A percentile compares a stretch with the other conserved stretches of the same genome.
Evolutionary conservation across 2,797 vertebrate species (phyloP).

Genomic region (Chaetophractus vellerosus): DNA sequence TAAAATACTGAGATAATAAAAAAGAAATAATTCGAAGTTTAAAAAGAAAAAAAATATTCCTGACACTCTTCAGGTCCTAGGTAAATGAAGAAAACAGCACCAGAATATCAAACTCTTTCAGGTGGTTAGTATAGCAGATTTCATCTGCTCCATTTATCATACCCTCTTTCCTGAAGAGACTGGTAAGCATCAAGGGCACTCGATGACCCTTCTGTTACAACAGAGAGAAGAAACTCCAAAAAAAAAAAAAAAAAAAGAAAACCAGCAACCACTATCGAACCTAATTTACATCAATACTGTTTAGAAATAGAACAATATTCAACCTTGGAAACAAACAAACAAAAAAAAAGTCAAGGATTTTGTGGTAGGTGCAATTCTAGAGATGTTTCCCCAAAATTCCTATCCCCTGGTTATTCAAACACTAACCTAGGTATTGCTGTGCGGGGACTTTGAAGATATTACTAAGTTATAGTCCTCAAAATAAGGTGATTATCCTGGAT

Average conservation of each 20-base stretch:
- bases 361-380: not conserved
- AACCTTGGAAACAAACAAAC: not conserved
- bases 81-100: not conserved
- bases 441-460: not conserved
- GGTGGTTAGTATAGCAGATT: not conserved
- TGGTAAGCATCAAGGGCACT: not conserved
- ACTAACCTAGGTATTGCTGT: not conserved
- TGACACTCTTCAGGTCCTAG: not conserved
- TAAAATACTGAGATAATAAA: slow-evolving; percentile 35
- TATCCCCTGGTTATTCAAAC: not conserved
- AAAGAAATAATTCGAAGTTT: slow-evolving; percentile 17
- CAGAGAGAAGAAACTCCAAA: not conserved
- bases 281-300: not conserved
- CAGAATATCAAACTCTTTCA: not conserved
- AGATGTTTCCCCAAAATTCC: not conserved
- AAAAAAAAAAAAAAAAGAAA: not conserved
- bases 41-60: not conserved
- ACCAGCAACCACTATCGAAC: not conserved
- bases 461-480: not conserved
- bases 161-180: not conserved
- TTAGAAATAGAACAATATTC: not conserved
- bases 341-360: not conserved
- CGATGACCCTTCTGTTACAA: not conserved
- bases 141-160: not conserved
- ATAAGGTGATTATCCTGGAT: not conserved